Evolutionary conservation across 2,888 invertebrate genomes (phyloP).

Genomic region (Eucera pruinosa): DNA sequence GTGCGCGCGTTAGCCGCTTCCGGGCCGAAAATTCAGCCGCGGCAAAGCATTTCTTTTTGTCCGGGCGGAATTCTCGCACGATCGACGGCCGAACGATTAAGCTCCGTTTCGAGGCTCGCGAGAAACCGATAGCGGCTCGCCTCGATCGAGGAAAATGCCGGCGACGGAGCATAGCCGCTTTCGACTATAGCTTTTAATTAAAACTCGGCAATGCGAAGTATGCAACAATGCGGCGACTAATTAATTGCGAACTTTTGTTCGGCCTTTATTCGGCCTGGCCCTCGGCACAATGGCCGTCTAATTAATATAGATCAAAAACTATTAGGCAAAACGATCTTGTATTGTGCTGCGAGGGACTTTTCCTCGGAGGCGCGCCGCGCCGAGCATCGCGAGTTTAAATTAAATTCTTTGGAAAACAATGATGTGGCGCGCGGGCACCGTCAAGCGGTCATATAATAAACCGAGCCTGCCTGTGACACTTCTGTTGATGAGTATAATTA

Average conservation of each 20-base stretch:
- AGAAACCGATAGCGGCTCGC: too few species aligned
- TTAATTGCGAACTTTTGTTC: constrained; percentile 31
- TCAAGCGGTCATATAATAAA: constrained; percentile 54
- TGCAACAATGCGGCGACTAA: not conserved
- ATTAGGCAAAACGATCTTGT: constrained; percentile 29
- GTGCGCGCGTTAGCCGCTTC: too few species aligned
- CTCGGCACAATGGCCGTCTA: constrained; percentile 21
- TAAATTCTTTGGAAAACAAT: constrained; percentile 66
- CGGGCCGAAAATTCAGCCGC: too few species aligned
- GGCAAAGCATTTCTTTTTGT: too few species aligned
- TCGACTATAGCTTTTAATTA: not conserved
- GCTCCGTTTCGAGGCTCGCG: too few species aligned
- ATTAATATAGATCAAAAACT: constrained; percentile 48
- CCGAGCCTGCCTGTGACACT: constrained; percentile 66
- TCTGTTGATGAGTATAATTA: constrained; percentile 68
- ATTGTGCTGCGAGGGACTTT: constrained; percentile 23
- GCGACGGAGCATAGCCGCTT: too few species aligned
- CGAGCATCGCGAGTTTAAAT: constrained; percentile 67
- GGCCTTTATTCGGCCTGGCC: not conserved
- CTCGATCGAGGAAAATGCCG: too few species aligned
- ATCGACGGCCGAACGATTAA: too few species aligned
- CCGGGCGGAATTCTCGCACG: too few species aligned
- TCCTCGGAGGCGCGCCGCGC: too few species aligned
- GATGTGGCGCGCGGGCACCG: constrained; percentile 50
- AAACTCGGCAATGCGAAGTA: not conserved